Base-by-base conservation (phyloP, 2,113 vertebrate genomes). In the Etheostoma spectabile region DNA sequence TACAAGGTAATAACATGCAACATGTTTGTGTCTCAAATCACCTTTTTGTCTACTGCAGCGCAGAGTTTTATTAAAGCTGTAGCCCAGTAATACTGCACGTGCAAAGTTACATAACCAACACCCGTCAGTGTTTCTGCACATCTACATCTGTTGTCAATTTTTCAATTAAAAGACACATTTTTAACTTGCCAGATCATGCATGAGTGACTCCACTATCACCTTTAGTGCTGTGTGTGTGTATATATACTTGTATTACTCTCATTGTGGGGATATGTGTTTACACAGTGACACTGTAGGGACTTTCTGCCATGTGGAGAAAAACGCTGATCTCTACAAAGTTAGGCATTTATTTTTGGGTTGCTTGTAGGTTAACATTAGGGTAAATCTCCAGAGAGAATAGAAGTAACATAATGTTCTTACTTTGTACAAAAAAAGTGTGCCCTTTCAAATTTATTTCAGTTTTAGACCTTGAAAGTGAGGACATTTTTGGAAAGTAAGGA, bases 1-100 rank as follows among this genome's bases (percentile, higher is more conserved):
- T 99, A 98, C 86, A 99, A 99, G 97, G 98, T 99, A 90, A 90
- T 51, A 66, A 24, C 67, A 67, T 7, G 21, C 11, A 38, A 22
- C 30, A 19, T 56, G 27, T 67, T 78, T 75, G 35, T 74, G 33
- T 81, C 38, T 73, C n/a, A n/a, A 21, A 85, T 74, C n/a, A 51
- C 19, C 18, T 74, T 75, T 11, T 74, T 62, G 24, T 74, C 27
- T 53, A 21, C 22, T 45, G 21, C 60, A 33, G 38, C 27, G 3
- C 55, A 60, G 33, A 80, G 74, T 51, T 76, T 66, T 71, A 65
- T 45, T 75, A 3, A 76, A 74, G 61, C 60, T 64, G 69, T 35
- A 60, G 51, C 68, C 79, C 18, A 46, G 33, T 15, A 48, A 7
- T 18, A 16, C 30, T 46, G 30, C 10, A 19, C 53, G 70, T 62